Evolutionary conservation across 2,113 vertebrate genomes (phyloP).

Genomic region (Nibea coibor): DNA sequence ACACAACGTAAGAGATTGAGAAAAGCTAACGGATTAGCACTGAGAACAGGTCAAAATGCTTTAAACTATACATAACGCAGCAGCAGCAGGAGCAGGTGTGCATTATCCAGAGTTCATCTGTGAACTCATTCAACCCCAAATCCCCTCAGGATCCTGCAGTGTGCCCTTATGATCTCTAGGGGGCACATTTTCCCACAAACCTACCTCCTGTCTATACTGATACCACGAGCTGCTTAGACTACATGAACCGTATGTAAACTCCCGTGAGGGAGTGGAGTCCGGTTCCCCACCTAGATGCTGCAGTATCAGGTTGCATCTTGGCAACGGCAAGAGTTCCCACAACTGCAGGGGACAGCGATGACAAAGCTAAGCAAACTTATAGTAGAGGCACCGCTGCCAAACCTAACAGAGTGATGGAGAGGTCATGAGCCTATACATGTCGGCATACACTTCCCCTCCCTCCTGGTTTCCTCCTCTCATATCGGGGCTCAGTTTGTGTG

Average conservation of each 20-base stretch:
- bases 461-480: slow-evolving; percentile 50
- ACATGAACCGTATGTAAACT: slow-evolving; percentile 50
- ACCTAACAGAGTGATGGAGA: slow-evolving; percentile 68
- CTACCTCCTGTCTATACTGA: neutral
- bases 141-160: slow-evolving; percentile 67
- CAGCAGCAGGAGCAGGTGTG: slow-evolving; percentile 56
- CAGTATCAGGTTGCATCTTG: slow-evolving; percentile 65
- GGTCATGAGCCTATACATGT: slow-evolving; percentile 70
- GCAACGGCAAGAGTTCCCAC: slow-evolving; percentile 59
- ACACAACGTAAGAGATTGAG: slow-evolving; percentile 30
- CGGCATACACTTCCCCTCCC: slow-evolving; percentile 34
- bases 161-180: slow-evolving; percentile 61
- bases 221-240: slow-evolving; percentile 47
- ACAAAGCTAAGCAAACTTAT: slow-evolving; percentile 74
- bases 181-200: slow-evolving; percentile 62
- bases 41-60: slow-evolving; percentile 29
- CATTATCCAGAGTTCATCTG: slow-evolving; percentile 36
- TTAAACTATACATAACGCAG: slow-evolving; percentile 50
- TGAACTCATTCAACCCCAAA: slow-evolving; percentile 76
- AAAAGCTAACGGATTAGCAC: slow-evolving; percentile 31
- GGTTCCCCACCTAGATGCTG: slow-evolving; percentile 58
- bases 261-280: slow-evolving; percentile 55
- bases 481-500: slow-evolving; percentile 75
- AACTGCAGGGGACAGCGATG: slow-evolving; percentile 74
- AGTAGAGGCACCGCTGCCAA: slow-evolving; percentile 67